A percentile compares a stretch with the other conserved stretches of the same genome.
Evolutionary conservation across 2,113 vertebrate genomes (phyloP).

Genomic region (Peromyscus polionotus): DNA sequence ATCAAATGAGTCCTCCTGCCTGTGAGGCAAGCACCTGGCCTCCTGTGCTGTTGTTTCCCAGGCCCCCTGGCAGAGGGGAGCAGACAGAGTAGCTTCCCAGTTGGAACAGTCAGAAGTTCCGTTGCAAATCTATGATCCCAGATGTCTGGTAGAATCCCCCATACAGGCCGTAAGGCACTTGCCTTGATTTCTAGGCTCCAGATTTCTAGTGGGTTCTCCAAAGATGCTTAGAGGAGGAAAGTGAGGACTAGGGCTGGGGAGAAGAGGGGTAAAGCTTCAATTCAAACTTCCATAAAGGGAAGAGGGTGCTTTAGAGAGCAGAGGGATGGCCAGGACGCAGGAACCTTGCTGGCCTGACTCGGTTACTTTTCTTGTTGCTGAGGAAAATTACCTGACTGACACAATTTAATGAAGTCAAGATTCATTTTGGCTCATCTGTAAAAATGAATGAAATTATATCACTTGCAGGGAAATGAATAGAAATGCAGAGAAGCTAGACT

Average conservation of each 20-base stretch:
- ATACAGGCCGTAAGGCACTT: not conserved
- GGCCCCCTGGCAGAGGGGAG: not conserved
- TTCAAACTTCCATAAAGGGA: not conserved
- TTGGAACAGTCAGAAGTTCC: not conserved
- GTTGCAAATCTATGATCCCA: not conserved
- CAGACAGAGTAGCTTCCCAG: not conserved
- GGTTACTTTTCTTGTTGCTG: not conserved
- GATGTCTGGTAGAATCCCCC: not conserved
- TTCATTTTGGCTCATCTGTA: not conserved
- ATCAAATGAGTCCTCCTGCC: not conserved
- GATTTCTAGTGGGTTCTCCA: not conserved
- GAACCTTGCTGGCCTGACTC: not conserved
- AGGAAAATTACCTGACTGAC: not conserved
- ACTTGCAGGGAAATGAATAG: not conserved
- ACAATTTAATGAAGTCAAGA: not conserved
- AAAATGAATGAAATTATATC: conserved; percentile 1
- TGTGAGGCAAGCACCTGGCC: not conserved
- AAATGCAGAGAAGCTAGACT: not conserved
- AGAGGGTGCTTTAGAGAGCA: not conserved
- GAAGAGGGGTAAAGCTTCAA: not conserved
- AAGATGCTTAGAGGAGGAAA: not conserved
- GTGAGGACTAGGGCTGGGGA: not conserved
- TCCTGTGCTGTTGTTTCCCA: not conserved
- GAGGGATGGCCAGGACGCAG: not conserved
- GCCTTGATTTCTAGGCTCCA: not conserved